phyloP scores from a whole-genome alignment of 37 sponge, comb jelly and placozoan genomes.

The Beroe ovata region DNA sequence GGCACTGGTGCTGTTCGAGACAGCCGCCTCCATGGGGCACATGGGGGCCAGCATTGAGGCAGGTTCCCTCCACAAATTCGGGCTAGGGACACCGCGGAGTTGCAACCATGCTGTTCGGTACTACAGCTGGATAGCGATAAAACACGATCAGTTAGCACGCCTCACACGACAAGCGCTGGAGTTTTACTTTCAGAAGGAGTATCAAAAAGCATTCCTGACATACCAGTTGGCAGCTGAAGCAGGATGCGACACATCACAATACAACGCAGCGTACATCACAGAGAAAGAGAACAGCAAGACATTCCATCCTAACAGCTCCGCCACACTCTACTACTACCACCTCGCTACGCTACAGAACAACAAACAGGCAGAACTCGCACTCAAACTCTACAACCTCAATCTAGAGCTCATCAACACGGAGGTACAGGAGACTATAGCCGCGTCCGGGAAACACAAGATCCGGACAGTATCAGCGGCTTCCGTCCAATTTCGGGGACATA shows the following conservation, averaged over 20 bases:
- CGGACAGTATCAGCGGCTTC: conserved; percentile 10
- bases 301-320: conserved; percentile 47
- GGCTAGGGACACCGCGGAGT: conserved; percentile 44
- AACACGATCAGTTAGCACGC: conserved; percentile 39
- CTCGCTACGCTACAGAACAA: conserved; percentile 35
- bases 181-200: conserved; percentile 59
- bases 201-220: conserved; percentile 39
- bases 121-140: conserved; percentile 57
- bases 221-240: conserved; percentile 60
- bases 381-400: conserved; percentile 42
- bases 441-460: conserved; percentile 14
- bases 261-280: conserved; percentile 51
- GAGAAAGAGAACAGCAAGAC: conserved; percentile 65
- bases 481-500: conserved; percentile 27
- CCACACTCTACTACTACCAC: conserved; percentile 42
- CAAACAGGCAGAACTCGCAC: conserved; percentile 33
- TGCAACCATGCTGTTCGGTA: conserved; percentile 48
- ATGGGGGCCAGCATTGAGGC: conserved; percentile 16
- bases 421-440: background rate
- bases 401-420: conserved; percentile 19
- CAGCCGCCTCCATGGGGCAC: conserved; percentile 13
- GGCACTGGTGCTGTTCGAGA: conserved; percentile 10
- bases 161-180: conserved; percentile 52
- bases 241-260: conserved; percentile 50
- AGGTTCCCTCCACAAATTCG: conserved; percentile 58